Evolutionary conservation across 2,797 vertebrate species (phyloP).

Genomic region (Australoheros facetus): DNA sequence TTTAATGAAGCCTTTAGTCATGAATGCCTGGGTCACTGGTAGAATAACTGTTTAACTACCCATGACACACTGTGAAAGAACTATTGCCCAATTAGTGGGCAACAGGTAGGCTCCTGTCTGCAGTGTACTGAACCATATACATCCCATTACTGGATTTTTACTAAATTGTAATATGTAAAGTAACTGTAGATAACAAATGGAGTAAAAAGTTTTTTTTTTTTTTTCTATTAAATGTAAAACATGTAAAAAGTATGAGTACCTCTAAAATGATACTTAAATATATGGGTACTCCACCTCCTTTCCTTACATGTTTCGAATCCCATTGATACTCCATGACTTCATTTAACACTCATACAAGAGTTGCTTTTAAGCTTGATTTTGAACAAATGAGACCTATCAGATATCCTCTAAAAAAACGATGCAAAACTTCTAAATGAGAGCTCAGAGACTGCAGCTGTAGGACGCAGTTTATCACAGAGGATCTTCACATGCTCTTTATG

Average conservation of each 20-base stretch:
- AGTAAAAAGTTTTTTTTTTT: neutral
- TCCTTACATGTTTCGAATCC: neutral
- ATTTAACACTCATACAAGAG: neutral
- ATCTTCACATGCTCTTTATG: neutral
- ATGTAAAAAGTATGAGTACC: neutral
- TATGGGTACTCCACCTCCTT: neutral
- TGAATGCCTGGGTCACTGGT: neutral
- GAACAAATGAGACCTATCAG: neutral
- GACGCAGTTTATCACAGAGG: neutral
- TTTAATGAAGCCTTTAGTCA: constrained; percentile 1
- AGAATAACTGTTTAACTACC: neutral
- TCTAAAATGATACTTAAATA: neutral
- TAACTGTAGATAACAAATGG: neutral
- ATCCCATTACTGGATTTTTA: neutral
- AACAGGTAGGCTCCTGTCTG: neutral
- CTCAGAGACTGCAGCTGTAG: neutral
- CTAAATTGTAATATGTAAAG: neutral
- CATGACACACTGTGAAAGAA: neutral
- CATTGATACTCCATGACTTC: neutral
- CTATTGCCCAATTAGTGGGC: neutral
- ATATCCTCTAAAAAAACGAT: neutral
- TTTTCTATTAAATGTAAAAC: neutral
- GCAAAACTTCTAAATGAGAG: neutral
- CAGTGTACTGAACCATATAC: neutral
- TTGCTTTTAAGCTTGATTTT: neutral